phyloP scores from a whole-genome alignment of 2,797 vertebrate species.

The Streptopelia turtur region DNA sequence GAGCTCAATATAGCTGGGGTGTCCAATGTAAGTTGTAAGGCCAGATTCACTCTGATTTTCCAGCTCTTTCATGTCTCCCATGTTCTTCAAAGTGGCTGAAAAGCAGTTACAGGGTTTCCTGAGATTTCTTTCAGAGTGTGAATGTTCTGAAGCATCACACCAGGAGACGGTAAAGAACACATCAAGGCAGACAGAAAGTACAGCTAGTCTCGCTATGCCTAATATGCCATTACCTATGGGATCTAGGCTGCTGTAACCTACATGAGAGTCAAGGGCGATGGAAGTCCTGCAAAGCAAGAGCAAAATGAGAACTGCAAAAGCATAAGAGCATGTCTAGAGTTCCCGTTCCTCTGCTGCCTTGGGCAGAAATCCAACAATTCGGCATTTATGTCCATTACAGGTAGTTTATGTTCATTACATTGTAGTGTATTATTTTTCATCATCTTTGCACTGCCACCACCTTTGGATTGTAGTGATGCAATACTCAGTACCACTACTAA shows the following conservation, averaged over 20 bases:
- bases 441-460: background rate
- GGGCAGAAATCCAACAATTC: background rate
- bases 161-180: background rate
- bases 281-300: background rate
- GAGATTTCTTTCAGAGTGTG: background rate
- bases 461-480: background rate
- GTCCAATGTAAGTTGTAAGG: background rate
- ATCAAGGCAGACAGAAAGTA: background rate
- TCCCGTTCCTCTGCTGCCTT: background rate
- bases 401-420: background rate
- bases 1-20: background rate
- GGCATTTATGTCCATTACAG: background rate
- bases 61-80: background rate
- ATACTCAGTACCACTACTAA: background rate
- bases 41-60: background rate
- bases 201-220: fast-evolving
- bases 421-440: fast-evolving
- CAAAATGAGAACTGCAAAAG: background rate
- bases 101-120: background rate
- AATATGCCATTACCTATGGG: background rate
- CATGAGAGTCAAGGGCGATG: background rate
- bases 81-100: background rate
- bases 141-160: background rate
- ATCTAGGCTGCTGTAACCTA: background rate
- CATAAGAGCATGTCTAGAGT: background rate